phyloP scores from a whole-genome alignment of 2,888 invertebrate species.

The Germaria angustata region DNA sequence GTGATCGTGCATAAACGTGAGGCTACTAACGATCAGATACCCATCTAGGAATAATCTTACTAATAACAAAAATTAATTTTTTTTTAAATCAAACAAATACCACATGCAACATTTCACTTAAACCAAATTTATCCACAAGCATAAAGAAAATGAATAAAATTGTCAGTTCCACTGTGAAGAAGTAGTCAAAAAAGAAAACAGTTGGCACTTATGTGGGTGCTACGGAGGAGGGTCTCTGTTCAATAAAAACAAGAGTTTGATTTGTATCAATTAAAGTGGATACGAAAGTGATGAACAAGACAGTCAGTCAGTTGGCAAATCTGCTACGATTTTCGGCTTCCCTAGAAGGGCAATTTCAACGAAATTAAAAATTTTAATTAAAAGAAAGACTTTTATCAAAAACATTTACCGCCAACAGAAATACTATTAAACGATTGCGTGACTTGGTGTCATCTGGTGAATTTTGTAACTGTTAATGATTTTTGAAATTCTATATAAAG shows the following conservation, averaged over 20 bases:
- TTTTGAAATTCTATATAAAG: slow-evolving; percentile 22
- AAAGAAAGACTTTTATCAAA: slow-evolving; percentile 35
- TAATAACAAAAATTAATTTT: no score
- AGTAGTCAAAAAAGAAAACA: slow-evolving; percentile 3
- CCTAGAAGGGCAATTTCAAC: slow-evolving; percentile 43
- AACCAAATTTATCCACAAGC: slow-evolving; percentile 9
- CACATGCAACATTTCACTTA: slow-evolving; percentile 47
- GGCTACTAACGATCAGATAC: no score
- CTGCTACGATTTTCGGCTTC: slow-evolving; percentile 47
- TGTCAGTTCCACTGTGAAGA: background rate
- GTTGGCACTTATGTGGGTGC: slow-evolving; percentile 59
- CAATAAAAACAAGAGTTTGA: slow-evolving; percentile 66
- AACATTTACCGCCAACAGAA: slow-evolving; percentile 44
- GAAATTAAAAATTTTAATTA: slow-evolving; percentile 48
- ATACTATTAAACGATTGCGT: slow-evolving; percentile 48
- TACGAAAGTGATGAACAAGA: slow-evolving; percentile 55
- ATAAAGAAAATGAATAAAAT: background rate
- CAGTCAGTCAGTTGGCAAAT: slow-evolving; percentile 37
- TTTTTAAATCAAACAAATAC: slow-evolving; percentile 45
- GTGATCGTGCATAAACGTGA: no score
- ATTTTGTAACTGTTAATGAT: slow-evolving; percentile 51
- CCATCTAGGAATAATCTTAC: no score
- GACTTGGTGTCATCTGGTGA: slow-evolving; percentile 63
- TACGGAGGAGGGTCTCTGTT: slow-evolving; percentile 7
- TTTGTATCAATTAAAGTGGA: slow-evolving; percentile 70